A percentile compares a stretch with the other conserved stretches of the same genome.
phyloP scores from a whole-genome alignment of 1,140 invertebrate genomes.

The Polypedilum pembai region DNA sequence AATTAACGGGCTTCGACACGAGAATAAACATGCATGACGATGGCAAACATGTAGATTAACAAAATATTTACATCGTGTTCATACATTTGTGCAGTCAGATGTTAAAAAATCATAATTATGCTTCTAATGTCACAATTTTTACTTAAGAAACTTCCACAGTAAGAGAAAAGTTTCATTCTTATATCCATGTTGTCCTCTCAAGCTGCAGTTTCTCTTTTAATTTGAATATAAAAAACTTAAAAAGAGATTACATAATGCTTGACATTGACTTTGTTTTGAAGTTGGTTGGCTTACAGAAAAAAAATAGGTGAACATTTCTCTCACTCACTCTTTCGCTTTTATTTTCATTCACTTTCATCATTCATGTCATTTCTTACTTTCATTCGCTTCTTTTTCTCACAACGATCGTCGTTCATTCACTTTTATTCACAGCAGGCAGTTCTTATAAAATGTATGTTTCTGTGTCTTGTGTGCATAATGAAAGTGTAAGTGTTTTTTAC shows the following conservation, averaged over 20 bases:
- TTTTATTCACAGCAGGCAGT: neutral
- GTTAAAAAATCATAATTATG: neutral
- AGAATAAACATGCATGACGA: conserved; percentile 4
- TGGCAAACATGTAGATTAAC: conserved; percentile 5
- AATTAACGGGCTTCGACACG: conserved; percentile 10
- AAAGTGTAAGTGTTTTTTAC: no score
- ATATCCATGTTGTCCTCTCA: no score
- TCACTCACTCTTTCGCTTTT: neutral
- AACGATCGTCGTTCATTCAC: neutral
- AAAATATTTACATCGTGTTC: conserved; percentile 18
- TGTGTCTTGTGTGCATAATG: no score
- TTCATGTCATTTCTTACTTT: neutral
- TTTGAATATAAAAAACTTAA: neutral
- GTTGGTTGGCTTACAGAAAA: neutral
- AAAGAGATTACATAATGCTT: neutral
- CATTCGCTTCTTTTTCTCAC: neutral
- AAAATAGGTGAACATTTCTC: conserved; percentile 17
- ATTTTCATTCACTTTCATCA: conserved; percentile 12
- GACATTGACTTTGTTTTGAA: conserved; percentile 11
- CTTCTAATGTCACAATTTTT: conserved; percentile 5
- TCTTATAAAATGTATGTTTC: no score
- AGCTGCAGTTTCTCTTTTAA: no score
- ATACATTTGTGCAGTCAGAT: conserved; percentile 10
- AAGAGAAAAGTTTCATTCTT: no score
- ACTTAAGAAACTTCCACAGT: neutral